Conservation (phyloP, 1,140 invertebrate genomes). For the Paraescarpia echinospica region DNA sequence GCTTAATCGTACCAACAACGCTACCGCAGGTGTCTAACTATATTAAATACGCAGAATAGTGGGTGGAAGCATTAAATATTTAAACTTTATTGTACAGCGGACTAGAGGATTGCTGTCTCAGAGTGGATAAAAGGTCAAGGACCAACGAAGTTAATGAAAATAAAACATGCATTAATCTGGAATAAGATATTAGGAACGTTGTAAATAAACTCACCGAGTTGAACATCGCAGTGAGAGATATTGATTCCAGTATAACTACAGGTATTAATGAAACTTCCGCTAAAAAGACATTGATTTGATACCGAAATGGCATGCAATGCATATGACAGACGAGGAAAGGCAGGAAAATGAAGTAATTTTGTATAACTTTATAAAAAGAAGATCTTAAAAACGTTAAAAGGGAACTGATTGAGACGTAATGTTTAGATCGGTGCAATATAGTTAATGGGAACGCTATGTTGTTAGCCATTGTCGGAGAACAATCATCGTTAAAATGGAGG, state of each 20-base stretch:
- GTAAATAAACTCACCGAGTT: too few relatives aligned
- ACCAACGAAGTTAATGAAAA: not conserved
- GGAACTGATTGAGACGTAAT: too few relatives aligned
- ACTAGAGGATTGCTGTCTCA: not conserved
- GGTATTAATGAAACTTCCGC: not conserved
- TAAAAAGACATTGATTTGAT: not conserved
- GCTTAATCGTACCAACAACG: not conserved
- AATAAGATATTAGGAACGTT: not conserved
- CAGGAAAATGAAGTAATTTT: not conserved
- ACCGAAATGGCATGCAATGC: not conserved
- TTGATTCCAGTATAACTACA: not conserved
- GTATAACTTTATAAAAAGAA: not conserved
- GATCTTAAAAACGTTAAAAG: too few relatives aligned
- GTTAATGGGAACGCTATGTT: too few relatives aligned
- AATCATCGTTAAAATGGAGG: too few relatives aligned
- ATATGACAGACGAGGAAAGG: not conserved
- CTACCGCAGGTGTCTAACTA: not conserved
- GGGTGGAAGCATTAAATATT: not conserved
- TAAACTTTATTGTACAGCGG: not conserved
- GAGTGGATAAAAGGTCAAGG: not conserved
- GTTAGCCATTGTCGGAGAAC: too few relatives aligned
- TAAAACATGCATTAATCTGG: not conserved
- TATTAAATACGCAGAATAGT: not conserved
- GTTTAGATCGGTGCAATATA: too few relatives aligned
- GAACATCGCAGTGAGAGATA: not conserved